Evolutionary conservation across 2,797 vertebrate species (phyloP).

Genomic region (Craterocephalus amniculus): DNA sequence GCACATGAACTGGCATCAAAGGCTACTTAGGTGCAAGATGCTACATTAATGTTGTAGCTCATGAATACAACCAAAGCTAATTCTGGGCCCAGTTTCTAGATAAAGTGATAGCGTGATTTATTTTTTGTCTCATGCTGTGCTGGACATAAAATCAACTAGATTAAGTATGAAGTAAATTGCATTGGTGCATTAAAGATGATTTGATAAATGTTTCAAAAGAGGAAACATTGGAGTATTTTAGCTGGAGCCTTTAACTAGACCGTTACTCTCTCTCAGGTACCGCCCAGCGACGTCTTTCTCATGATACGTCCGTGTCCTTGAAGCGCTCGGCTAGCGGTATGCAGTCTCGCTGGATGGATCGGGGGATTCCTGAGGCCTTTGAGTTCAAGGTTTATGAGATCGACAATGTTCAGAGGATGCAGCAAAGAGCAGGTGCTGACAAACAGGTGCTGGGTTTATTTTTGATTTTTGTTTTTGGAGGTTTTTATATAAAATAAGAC

Average conservation of each 20-base stretch:
- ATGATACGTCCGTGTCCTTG: slow-evolving; percentile 83
- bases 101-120: not conserved
- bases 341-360: slow-evolving; percentile 88
- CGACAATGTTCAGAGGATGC: slow-evolving; percentile 90
- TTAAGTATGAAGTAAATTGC: not conserved
- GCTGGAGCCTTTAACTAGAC: slow-evolving; percentile 25
- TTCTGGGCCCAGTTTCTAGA: not conserved
- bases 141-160: not conserved
- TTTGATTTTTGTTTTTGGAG: slow-evolving; percentile 33
- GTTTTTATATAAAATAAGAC: slow-evolving; percentile 38
- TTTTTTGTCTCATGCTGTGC: not conserved
- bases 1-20: slow-evolving; percentile 4
- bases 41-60: slow-evolving; percentile 1
- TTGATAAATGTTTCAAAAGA: not conserved
- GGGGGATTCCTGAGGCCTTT: slow-evolving; percentile 89
- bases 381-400: slow-evolving; percentile 98
- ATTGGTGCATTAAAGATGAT: not conserved
- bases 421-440: slow-evolving; percentile 86
- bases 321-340: slow-evolving; percentile 84
- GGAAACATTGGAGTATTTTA: not conserved
- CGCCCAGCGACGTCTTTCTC: slow-evolving; percentile 87
- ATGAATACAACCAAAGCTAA: not conserved
- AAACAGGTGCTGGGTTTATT: slow-evolving; percentile 85
- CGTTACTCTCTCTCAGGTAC: slow-evolving; percentile 78
- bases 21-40: slow-evolving; percentile 14